phyloP scores from a whole-genome alignment of 2,888 invertebrate species.

The Lepidonotus clava region DNA sequence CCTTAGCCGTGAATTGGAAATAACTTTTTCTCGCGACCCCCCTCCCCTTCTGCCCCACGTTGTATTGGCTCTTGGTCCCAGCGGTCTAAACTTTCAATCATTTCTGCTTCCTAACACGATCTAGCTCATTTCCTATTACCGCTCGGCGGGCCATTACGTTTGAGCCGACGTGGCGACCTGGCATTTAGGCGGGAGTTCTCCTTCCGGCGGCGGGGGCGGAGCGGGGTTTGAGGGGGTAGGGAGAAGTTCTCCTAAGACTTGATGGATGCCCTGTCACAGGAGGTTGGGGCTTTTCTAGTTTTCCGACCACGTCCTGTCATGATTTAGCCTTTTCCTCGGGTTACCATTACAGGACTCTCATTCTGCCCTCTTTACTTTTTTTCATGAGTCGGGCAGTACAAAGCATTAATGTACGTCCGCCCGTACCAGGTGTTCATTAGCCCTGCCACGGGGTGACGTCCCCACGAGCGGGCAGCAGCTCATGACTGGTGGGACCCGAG shows the following conservation, averaged over 20 bases:
- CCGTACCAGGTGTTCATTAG: background rate
- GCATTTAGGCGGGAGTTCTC: background rate
- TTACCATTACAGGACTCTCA: too few species aligned
- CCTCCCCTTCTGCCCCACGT: background rate
- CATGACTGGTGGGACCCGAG: background rate
- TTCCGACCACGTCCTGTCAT: too few species aligned
- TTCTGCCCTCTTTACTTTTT: too few species aligned
- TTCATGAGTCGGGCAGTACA: too few species aligned
- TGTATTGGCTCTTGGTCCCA: background rate
- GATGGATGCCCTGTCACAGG: background rate
- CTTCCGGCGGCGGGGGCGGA: background rate
- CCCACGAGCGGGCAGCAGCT: too few species aligned
- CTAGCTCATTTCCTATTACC: conserved; percentile 38
- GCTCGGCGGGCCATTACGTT: background rate
- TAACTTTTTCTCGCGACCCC: background rate
- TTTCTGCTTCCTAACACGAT: conserved; percentile 45
- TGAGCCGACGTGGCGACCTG: background rate
- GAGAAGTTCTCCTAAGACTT: background rate
- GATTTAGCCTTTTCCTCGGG: too few species aligned
- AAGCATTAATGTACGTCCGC: too few species aligned
- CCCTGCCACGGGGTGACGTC: background rate
- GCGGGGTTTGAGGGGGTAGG: background rate
- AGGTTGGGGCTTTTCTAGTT: too few species aligned
- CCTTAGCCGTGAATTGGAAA: background rate
- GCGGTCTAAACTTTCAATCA: conserved; percentile 39